Evolutionary conservation across 2,113 vertebrate species (phyloP).

Genomic region (Syngnathus typhle): DNA sequence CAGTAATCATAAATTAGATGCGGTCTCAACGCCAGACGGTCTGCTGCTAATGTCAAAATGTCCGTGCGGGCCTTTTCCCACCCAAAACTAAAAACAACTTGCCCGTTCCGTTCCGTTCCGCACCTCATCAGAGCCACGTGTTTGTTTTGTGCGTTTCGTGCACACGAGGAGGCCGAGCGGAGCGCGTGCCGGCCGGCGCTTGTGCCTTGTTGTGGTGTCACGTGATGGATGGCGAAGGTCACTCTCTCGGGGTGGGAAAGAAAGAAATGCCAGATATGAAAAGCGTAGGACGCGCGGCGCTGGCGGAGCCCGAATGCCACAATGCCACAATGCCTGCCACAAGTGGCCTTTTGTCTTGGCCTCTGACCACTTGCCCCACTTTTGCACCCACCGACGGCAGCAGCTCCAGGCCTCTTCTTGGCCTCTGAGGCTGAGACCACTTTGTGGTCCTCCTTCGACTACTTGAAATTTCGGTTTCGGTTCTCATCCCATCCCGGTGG

Average conservation of each 20-base stretch:
- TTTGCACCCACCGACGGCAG: no score
- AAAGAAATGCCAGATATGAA: constrained; percentile 61
- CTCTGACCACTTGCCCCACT: no score
- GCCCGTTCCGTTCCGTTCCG: background rate
- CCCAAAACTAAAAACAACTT: no score
- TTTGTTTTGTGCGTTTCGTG: constrained; percentile 5
- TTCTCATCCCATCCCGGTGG: no score
- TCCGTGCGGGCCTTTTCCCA: constrained; percentile 7
- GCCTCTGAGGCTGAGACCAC: no score
- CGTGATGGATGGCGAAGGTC: constrained; percentile 68
- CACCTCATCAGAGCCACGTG: constrained; percentile 1
- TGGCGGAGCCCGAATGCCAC: constrained; percentile 44
- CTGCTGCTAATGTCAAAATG: background rate
- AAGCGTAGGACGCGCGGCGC: constrained; percentile 27
- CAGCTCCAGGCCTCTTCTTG: no score
- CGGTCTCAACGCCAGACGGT: background rate
- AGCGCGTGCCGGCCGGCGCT: background rate
- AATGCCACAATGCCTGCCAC: constrained; percentile 5
- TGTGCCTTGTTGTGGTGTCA: constrained; percentile 55
- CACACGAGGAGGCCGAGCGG: background rate
- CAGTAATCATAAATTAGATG: no score
- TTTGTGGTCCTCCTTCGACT: no score
- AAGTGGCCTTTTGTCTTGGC: background rate
- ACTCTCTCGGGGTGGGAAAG: constrained; percentile 57
- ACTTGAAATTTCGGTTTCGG: no score